Base-by-base conservation (phyloP, 1,140 invertebrate species). In the Drosophila lowei region DNA sequence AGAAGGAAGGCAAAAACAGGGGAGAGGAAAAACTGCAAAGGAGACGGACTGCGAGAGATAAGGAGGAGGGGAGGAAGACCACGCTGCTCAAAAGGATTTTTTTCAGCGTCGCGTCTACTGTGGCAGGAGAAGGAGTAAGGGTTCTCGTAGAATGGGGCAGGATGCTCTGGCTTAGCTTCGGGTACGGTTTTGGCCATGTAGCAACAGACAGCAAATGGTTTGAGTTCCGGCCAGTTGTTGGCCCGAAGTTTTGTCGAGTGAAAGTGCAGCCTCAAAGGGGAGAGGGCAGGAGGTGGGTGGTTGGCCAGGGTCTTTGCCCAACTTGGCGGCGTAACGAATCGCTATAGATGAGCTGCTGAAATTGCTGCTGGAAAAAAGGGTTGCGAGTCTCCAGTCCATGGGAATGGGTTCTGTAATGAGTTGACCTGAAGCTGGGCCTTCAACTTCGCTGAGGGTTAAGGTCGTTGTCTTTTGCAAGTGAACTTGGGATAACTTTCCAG, bases 11-110 rank as follows among this genome's bases (percentile, higher is more conserved):
- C 18, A 43, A 59, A 58, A 63, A 63, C 66, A 53, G 60, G 64
- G 46, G 13, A 57, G 11, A 38, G 34, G 2, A 54, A 60, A 48
- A 70, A 68, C 23, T 16, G 9, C 44, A 25, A 28, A 65, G 49
- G 56, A 9, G 42, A 46, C 46, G 38, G 41, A 9, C 38, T 25
- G 44, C 21, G 59, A 38, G 18, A 6, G 16, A 8, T n/a, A 41
- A n/a, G 58, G 44, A 58, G 70, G 75, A 67, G 57, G 63, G 55
- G 60, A 48, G 64, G 62, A 43, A 81, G 65, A 75, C 57, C 46
- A 59, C 38, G 63, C 58, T 60, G 68, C 78, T 78, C 73, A 86
- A 88, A 86, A 79, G 74, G 79, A 77, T 62, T 77, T 67, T 72
- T 70, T 76, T 65, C 16, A 70, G 23, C 66, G 78, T 67, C 78